Conservation (phyloP, 2,888 invertebrate species). For the Xanthia togata region DNA sequence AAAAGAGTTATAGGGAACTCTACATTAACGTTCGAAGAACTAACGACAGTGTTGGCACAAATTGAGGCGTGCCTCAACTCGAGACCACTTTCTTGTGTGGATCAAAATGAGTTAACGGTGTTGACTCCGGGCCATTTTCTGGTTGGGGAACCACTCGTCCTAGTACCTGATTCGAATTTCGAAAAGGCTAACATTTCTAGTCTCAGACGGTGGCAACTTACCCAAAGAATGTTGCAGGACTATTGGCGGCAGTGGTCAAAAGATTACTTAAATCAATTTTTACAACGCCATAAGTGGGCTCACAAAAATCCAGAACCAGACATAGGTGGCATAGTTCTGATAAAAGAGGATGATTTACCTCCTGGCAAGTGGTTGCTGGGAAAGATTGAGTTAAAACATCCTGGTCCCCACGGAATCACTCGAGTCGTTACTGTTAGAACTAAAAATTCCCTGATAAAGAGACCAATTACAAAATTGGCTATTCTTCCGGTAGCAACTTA, state of each 20-base stretch:
- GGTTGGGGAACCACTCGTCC: constrained; percentile 2
- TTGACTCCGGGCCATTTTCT: background rate
- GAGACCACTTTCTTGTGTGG: background rate
- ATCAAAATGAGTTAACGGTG: constrained; percentile 1
- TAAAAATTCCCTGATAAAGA: constrained; percentile 4
- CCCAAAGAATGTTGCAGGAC: constrained; percentile 2
- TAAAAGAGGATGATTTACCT: background rate
- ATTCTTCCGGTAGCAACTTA: background rate
- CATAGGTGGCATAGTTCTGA: background rate
- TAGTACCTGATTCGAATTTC: constrained; percentile 1
- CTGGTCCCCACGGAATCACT: background rate
- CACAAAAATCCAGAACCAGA: background rate
- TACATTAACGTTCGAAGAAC: background rate
- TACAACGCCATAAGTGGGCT: constrained; percentile 3
- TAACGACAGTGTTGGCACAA: background rate
- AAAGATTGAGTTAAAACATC: background rate
- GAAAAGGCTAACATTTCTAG: constrained; percentile 1
- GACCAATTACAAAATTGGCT: constrained; percentile 1
- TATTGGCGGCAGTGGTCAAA: background rate
- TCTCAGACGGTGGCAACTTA: constrained; percentile 13
- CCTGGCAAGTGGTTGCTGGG: constrained; percentile 11
- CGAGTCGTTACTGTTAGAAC: constrained; percentile 6
- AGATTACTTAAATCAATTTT: background rate
- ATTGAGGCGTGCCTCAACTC: constrained; percentile 1
- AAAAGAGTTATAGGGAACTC: background rate